phyloP scores from a whole-genome alignment of 2,113 vertebrate species.

The Engraulis encrasicolus region DNA sequence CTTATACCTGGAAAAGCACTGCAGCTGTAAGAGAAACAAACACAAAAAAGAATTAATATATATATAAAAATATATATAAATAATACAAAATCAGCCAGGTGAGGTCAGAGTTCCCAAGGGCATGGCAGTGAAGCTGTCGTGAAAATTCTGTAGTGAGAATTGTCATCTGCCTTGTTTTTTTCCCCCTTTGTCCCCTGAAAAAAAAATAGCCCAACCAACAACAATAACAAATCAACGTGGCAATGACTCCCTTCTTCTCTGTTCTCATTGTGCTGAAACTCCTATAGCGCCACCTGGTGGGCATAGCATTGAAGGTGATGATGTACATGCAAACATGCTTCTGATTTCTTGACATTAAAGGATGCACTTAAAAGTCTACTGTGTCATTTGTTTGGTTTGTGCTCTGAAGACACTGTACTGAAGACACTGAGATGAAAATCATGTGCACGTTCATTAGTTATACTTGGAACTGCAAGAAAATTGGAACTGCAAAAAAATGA shows the following conservation, averaged over 20 bases:
- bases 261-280: neutral
- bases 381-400: slow-evolving; percentile 33
- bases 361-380: slow-evolving; percentile 27
- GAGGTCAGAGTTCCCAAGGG: neutral
- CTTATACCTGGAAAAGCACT: neutral
- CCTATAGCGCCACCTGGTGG: neutral
- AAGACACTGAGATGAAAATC: too few relatives aligned
- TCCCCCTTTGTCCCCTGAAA: neutral
- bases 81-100: neutral
- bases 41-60: neutral
- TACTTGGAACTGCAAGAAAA: too few relatives aligned
- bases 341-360: slow-evolving; percentile 30
- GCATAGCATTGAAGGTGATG: neutral
- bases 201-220: neutral
- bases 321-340: slow-evolving; percentile 17
- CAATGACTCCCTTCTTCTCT: neutral
- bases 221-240: neutral
- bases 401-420: slow-evolving; percentile 35
- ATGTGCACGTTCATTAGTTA: slow-evolving; percentile 26
- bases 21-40: neutral
- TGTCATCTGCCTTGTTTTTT: slow-evolving; percentile 1
- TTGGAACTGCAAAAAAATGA: too few relatives aligned
- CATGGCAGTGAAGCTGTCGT: neutral
- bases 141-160: neutral
- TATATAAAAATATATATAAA: neutral